Conservation (phyloP, 1,140 invertebrate species). For the Caenorhabditis inopinata region DNA sequence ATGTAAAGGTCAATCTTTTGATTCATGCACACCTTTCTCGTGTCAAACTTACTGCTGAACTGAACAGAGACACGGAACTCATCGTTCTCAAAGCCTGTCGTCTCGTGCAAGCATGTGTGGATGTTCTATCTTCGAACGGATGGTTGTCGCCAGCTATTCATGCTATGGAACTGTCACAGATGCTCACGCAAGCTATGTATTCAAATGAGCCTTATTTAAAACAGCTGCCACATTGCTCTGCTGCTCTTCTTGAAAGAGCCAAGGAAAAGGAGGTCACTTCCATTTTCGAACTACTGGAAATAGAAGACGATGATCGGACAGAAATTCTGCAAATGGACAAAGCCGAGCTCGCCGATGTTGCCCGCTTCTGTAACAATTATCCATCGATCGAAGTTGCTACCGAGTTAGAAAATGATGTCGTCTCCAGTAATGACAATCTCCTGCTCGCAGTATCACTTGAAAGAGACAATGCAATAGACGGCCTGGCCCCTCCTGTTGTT, state of each 20-base stretch:
- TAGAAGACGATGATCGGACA: conserved; percentile 89
- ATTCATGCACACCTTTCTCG: conserved; percentile 92
- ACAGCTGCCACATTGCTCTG: conserved; percentile 90
- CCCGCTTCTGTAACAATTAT: conserved; percentile 95
- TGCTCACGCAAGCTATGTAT: conserved; percentile 99
- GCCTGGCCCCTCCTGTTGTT: conserved; percentile 94
- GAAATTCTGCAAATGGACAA: conserved; percentile 81
- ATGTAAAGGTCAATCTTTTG: conserved; percentile 90
- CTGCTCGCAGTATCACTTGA: conserved; percentile 88
- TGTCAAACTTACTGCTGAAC: conserved; percentile 86
- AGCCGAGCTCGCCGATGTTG: conserved; percentile 90
- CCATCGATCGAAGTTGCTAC: conserved; percentile 96
- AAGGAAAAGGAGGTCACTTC: conserved; percentile 88
- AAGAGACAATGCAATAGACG: conserved; percentile 85
- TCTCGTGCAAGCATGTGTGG: conserved; percentile 95
- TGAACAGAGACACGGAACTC: conserved; percentile 91
- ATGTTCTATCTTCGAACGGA: conserved; percentile 88
- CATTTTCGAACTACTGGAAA: conserved; percentile 96
- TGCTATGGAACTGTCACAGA: conserved; percentile 98
- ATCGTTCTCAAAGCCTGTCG: conserved; percentile 68
- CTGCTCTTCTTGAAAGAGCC: conserved; percentile 85
- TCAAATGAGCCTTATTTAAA: conserved; percentile 95
- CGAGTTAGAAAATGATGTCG: conserved; percentile 79
- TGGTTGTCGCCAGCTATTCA: conserved; percentile 96
- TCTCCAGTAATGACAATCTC: conserved; percentile 71